Evolutionary conservation across 1,140 invertebrate species (phyloP).

Genomic region (Akabosia matsudoensis): DNA sequence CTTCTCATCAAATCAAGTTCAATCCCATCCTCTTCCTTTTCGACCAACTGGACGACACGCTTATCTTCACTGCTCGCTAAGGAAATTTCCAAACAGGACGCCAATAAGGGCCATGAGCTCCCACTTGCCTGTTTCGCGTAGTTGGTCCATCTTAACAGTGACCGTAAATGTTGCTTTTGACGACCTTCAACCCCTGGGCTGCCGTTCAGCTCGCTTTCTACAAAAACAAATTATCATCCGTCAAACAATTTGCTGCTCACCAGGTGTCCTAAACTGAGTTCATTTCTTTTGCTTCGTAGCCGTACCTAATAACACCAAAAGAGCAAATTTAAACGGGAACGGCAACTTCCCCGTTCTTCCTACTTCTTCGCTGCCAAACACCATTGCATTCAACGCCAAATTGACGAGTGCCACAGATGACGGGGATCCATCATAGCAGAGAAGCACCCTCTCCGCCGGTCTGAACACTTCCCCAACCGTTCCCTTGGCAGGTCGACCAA

Average conservation of each 20-base stretch:
- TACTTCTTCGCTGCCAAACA: not conserved
- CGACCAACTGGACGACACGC: not conserved
- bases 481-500: slow-evolving; percentile 38
- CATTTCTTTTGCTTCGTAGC: not conserved
- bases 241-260: too few relatives aligned
- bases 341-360: slow-evolving; percentile 19
- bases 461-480: not conserved
- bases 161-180: slow-evolving; percentile 5
- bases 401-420: slow-evolving; percentile 33
- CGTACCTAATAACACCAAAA: slow-evolving; percentile 39
- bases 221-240: not conserved
- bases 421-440: slow-evolving; percentile 34
- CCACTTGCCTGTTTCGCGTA: not conserved
- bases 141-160: not conserved
- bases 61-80: not conserved
- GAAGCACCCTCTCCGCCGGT: slow-evolving; percentile 30
- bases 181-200: slow-evolving; percentile 9
- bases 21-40: too few relatives aligned
- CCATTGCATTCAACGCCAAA: slow-evolving; percentile 22
- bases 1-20: not conserved
- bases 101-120: not conserved
- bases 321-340: slow-evolving; percentile 39
- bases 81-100: not conserved
- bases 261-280: too few relatives aligned
- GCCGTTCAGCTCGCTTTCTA: slow-evolving; percentile 13